Base-by-base conservation (phyloP, 2,113 vertebrate genomes). In the Pelodiscus sinensis region DNA sequence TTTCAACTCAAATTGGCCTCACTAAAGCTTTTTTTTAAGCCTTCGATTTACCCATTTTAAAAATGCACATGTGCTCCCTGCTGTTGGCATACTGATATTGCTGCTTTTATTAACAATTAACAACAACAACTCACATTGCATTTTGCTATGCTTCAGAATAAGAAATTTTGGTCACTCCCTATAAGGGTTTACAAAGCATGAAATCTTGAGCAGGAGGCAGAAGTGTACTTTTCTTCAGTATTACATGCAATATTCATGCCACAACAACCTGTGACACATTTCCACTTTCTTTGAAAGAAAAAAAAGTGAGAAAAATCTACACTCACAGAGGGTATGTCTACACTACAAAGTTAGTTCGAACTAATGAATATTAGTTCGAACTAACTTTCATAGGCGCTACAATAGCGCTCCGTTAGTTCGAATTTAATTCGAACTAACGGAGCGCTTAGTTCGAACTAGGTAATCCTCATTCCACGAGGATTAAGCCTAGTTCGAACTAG, bases 221-320 rank as follows among this genome's bases (percentile, higher is more conserved):
- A 29, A n/a, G 1, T 15, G 21, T 56, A 7, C 58, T 29, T 77
- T n/a, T 18, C 90, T 16, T 6, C 29, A 81, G 21, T 44, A 65
- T 24, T 44, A 55, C 0, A 0, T 50, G 25, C 0, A 1, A 4
- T 12, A 25, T 21, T 50, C 77, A 58, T 38, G 89, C 14, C 2
- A 18, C 85, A 29, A 15, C 73, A 58, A 27, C 27, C 25, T 29
- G 1, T 8, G 62, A 15, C 52, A 35, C 21, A 86, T 94, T 91
- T 88, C 54, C 50, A 83, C 79, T 81, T 83, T 50, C 18, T 73
- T 85, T 87, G 52, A 86, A 85, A 84, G 3, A 44, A 44, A 44
- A 44, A 57, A 91, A 84, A 87, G 56, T 31, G 79, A 58, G 31
- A 84, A 89, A 83, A 82, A 1, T 10, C 2, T 6, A 3, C 12